Evolutionary conservation across 2,888 invertebrate genomes (phyloP).

Genomic region (Geophilus truncorum): DNA sequence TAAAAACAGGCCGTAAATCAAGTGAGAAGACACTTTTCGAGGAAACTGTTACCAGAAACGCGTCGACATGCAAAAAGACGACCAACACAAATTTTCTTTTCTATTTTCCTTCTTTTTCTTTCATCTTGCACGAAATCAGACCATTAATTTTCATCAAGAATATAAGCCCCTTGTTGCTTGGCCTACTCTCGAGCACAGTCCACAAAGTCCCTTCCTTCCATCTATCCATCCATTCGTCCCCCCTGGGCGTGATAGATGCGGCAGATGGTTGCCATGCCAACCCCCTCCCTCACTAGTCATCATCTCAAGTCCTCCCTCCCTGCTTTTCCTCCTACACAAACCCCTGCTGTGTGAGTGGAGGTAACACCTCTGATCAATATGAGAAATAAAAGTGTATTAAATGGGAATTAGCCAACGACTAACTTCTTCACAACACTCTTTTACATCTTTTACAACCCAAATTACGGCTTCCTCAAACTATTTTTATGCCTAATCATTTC

Average conservation of each 20-base stretch:
- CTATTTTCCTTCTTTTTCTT: not conserved
- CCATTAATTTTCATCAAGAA: not conserved
- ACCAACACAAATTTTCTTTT: not conserved
- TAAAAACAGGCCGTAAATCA: not conserved
- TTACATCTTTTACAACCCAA: not conserved
- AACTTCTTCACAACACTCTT: not conserved
- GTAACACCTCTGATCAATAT: not conserved
- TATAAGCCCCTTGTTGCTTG: not conserved
- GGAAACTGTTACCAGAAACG: not conserved
- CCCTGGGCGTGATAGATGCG: not conserved
- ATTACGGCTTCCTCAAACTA: not conserved
- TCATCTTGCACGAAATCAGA: not conserved
- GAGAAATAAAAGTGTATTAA: not conserved
- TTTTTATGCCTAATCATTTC: not conserved
- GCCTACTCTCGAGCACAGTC: not conserved
- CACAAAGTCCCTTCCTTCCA: not conserved
- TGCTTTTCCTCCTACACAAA: not conserved
- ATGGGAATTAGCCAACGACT: not conserved
- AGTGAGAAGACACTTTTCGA: not conserved
- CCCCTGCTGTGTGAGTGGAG: not conserved
- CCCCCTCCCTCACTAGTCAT: not conserved
- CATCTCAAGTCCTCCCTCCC: not conserved
- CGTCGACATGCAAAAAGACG: not conserved
- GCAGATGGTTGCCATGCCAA: not conserved
- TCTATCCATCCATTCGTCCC: not conserved